phyloP scores from a whole-genome alignment of 2,888 invertebrate species.

The Eulithis testata region DNA sequence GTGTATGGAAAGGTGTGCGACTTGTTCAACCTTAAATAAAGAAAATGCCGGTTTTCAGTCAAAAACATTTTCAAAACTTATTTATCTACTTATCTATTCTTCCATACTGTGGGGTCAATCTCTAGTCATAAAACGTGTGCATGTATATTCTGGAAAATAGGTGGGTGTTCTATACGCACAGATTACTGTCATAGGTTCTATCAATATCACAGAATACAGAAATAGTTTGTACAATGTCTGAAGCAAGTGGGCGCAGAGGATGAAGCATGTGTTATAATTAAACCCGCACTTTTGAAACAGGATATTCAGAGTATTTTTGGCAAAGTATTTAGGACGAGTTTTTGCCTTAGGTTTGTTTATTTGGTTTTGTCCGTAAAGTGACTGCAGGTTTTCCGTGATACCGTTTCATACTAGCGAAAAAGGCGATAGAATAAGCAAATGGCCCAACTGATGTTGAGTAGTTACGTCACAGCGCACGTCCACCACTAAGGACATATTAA shows the following conservation, averaged over 20 bases:
- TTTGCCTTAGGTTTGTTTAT: background rate
- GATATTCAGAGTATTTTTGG: conserved; percentile 32
- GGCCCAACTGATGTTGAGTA: no score
- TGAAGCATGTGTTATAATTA: conserved; percentile 36
- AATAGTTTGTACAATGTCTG: conserved; percentile 1
- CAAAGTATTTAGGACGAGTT: conserved; percentile 16
- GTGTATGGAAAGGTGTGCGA: no score
- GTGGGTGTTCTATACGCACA: conserved; percentile 17
- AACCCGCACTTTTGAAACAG: conserved; percentile 30
- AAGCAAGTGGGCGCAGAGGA: conserved; percentile 29
- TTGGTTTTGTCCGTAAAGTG: background rate
- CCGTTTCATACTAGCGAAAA: no score
- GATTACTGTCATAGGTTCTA: background rate
- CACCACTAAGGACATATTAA: no score
- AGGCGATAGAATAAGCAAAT: no score
- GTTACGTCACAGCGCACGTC: no score
- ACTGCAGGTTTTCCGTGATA: no score
- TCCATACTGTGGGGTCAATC: background rate
- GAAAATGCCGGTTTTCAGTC: no score
- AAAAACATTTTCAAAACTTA: no score
- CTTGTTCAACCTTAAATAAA: no score
- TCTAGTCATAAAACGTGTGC: conserved; percentile 4
- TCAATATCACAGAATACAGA: conserved; percentile 5
- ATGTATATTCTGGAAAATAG: conserved; percentile 17
- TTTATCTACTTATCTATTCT: no score